phyloP scores from a whole-genome alignment of 2,888 invertebrate genomes.

The Chromoteleia sp. region DNA sequence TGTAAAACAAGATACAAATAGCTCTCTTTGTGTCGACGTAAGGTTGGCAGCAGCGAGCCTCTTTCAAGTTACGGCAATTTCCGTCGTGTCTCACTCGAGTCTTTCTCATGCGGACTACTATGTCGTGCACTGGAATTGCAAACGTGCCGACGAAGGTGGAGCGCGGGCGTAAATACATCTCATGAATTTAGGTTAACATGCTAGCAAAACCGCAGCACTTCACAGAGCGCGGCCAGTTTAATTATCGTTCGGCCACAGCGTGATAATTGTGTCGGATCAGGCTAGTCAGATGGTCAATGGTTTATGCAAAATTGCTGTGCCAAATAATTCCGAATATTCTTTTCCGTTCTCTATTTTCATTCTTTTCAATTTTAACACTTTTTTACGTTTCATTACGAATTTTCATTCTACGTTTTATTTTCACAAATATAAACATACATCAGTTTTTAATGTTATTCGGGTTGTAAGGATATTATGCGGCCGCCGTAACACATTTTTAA shows the following conservation, averaged over 20 bases:
- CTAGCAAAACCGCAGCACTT: slow-evolving; percentile 79
- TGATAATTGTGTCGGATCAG: slow-evolving; percentile 78
- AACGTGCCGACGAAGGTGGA: slow-evolving; percentile 62
- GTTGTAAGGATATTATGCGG: too few relatives aligned
- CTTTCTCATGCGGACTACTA: slow-evolving; percentile 57
- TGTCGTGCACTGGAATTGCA: slow-evolving; percentile 53
- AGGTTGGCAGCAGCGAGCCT: slow-evolving; percentile 42
- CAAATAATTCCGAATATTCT: too few relatives aligned
- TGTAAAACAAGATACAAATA: slow-evolving; percentile 43
- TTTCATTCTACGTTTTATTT: too few relatives aligned
- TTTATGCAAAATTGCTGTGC: slow-evolving; percentile 61
- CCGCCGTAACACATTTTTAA: too few relatives aligned
- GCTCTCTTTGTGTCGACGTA: slow-evolving; percentile 28
- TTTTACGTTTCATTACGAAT: too few relatives aligned
- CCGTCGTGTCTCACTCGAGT: slow-evolving; percentile 57
- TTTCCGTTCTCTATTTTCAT: too few relatives aligned
- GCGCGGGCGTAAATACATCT: slow-evolving; percentile 78
- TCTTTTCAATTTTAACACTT: too few relatives aligned
- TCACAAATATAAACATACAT: too few relatives aligned
- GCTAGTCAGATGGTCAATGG: slow-evolving; percentile 71
- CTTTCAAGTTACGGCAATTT: slow-evolving; percentile 60
- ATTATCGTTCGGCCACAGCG: slow-evolving; percentile 78
- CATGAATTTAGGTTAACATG: slow-evolving; percentile 81
- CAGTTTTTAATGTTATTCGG: too few relatives aligned
- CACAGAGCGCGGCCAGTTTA: slow-evolving; percentile 75